Evolutionary conservation across 2,888 invertebrate species (phyloP).

Genomic region (Apotomis turbidana): DNA sequence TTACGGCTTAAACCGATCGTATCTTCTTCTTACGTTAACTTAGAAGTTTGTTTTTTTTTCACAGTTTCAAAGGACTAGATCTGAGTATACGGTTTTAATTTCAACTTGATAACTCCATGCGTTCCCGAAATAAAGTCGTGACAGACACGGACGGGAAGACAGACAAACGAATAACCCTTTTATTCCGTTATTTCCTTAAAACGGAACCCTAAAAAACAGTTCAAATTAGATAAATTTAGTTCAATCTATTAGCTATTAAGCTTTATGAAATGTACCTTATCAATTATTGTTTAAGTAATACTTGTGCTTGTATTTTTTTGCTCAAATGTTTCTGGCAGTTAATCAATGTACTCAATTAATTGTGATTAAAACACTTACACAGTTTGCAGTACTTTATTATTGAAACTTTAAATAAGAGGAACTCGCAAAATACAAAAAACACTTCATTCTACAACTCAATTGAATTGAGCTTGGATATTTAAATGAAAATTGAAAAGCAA

Average conservation of each 20-base stretch:
- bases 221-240: neutral
- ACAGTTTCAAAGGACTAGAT: too few species aligned
- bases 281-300: conserved; percentile 11
- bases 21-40: too few species aligned
- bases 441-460: conserved; percentile 10
- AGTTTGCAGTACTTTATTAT: neutral
- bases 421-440: conserved; percentile 13
- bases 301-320: conserved; percentile 7
- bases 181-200: too few species aligned
- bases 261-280: conserved; percentile 15
- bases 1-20: too few species aligned
- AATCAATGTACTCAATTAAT: neutral
- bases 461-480: neutral
- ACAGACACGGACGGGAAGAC: too few species aligned
- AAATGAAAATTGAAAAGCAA: neutral
- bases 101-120: too few species aligned
- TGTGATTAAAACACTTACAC: conserved; percentile 15
- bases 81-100: too few species aligned
- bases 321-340: conserved; percentile 16
- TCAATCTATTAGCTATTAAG: neutral
- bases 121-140: too few species aligned
- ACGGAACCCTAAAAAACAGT: neutral
- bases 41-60: too few species aligned
- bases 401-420: neutral
- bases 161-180: too few species aligned